Percentiles rank a stretch among this genome's conserved stretches.
Conservation (phyloP, 2,113 vertebrate species). For the Channa maculata region DNA sequence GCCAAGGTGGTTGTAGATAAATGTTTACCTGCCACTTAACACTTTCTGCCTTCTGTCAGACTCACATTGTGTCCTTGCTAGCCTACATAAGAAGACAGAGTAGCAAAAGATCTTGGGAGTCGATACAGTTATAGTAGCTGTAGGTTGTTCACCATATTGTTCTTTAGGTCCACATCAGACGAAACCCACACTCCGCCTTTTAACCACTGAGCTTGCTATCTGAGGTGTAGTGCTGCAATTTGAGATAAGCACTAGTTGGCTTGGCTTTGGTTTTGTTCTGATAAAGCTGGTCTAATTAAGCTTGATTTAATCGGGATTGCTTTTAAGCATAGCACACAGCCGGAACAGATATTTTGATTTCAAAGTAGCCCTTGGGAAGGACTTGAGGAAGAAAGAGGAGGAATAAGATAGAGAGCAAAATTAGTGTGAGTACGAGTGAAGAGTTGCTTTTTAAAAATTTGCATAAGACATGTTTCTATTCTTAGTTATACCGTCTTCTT, state of each 20-base stretch:
- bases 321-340: conserved; percentile 80
- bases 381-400: conserved; percentile 74
- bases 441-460: conserved; percentile 67
- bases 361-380: conserved; percentile 78
- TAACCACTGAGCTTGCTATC: conserved; percentile 72
- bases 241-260: conserved; percentile 81
- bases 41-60: conserved; percentile 53
- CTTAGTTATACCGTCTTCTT: conserved; percentile 57
- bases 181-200: conserved; percentile 57
- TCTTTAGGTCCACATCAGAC: conserved; percentile 52
- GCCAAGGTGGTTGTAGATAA: conserved; percentile 74
- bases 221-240: conserved; percentile 80
- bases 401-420: conserved; percentile 71
- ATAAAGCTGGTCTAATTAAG: conserved; percentile 86
- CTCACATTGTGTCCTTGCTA: conserved; percentile 61
- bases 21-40: conserved; percentile 80
- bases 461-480: conserved; percentile 71
- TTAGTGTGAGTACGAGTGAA: conserved; percentile 61
- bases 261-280: conserved; percentile 80
- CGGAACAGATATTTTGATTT: conserved; percentile 81
- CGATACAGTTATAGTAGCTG: conserved; percentile 58
- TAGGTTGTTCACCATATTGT: conserved; percentile 59
- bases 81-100: conserved; percentile 60
- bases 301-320: conserved; percentile 84
- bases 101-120: conserved; percentile 50